Percentiles rank a stretch among this genome's conserved stretches.
These are phyloP conservation scores for Hassar affinis DNA, from an alignment of 2,113 vertebrate species.

Conservation along the genomic window DNA sequence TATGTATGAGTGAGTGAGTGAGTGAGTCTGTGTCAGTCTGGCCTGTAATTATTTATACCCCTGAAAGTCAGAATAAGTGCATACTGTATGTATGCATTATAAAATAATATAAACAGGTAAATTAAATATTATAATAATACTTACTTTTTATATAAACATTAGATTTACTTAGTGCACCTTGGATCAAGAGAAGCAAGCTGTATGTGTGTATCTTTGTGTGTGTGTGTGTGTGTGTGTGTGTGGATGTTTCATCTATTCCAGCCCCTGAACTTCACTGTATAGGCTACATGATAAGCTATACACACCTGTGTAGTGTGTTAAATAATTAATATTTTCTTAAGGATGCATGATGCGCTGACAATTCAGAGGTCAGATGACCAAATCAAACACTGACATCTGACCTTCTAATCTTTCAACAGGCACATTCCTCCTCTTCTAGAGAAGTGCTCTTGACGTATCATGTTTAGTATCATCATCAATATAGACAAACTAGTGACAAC, in stretches of 20 bases:
- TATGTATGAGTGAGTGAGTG: background rate
- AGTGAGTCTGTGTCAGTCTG: background rate
- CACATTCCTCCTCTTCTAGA: background rate
- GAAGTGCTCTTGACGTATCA: background rate
- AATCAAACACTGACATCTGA: slow-evolving; percentile 39
- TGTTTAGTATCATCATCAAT: background rate
- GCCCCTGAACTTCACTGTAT: background rate
- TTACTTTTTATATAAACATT: background rate
- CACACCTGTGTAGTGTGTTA: slow-evolving; percentile 3
- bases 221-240: background rate
- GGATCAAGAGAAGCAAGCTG: background rate
- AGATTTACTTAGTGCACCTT: background rate
- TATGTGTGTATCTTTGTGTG: background rate
- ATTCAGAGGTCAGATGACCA: slow-evolving; percentile 49
- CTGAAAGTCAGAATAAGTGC: background rate
- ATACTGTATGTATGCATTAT: background rate
- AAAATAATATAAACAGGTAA: background rate
- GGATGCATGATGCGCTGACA: slow-evolving; percentile 49
- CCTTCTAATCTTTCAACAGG: slow-evolving; percentile 3
- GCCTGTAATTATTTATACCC: background rate
- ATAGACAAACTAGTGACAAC: background rate
- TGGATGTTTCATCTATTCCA: background rate
- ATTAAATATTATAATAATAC: background rate
- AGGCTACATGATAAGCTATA: slow-evolving; percentile 21
- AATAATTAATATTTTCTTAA: slow-evolving; percentile 55